Evolutionary conservation across 1,140 invertebrate genomes (phyloP), one percentile per base, ranked within the genome.

Genomic region (Drosophila navojoa): DNA sequence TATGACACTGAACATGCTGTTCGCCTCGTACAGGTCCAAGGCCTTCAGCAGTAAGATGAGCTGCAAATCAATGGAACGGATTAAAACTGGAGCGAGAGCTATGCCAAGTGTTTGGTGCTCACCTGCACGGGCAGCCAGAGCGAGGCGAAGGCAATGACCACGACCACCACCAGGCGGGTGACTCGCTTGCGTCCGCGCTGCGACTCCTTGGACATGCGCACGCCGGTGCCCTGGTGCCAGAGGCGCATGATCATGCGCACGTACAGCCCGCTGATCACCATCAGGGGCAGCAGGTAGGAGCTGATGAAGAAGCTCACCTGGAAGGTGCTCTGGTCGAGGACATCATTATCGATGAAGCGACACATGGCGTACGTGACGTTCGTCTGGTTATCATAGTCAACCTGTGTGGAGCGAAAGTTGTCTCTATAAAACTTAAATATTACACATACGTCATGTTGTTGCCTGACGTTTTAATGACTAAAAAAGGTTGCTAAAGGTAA

Each of bases 61-160:
- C 94, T 96, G 93, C 25, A 59, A 45, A 35, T 2, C 13, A 15
- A 13, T 19, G n/a, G 10, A 22, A 11, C 4, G 16, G 16, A 9
- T 32, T 27, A 9, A 45, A 15, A 15, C 5, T 42, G 9, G 16
- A 16, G 22, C 6, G 7, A 27, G 5, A 13, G 10, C 13, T 13
- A n/a, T 6, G 59, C 16, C 0, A 16, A 7, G 42, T 7, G 16
- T 16, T 6, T 45, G 4, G 5, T 16, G 4, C 71, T 94, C 55
- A 97, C 95, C 94, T 98, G 98, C 81, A 99, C 96, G 0, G 98
- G 98, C 85, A 96, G 96, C 98, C 98, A 99, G 92, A 98, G 98
- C 19, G 98, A 93, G 13, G 98, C 98, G 91, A 99, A 99, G 27
- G 98, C 98, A 7, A 97, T 96, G 3, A 99, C 97, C 5, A 99